These are phyloP conservation scores for Craterocephalus amniculus DNA, from an alignment of 2,797 vertebrate species.

Conservation along the genomic window DNA sequence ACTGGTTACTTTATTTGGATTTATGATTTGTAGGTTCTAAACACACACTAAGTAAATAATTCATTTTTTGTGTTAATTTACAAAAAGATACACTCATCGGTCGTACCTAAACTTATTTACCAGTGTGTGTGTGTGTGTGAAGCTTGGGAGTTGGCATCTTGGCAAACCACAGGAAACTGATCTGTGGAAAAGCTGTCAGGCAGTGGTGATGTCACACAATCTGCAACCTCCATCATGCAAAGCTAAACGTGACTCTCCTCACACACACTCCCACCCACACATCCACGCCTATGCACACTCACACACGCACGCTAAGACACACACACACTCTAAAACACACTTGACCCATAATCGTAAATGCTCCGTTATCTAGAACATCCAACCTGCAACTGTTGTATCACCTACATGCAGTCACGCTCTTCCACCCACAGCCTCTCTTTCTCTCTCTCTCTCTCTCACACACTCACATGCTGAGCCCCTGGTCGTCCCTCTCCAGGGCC, in stretches of 20 bases:
- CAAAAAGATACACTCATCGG: too few relatives aligned
- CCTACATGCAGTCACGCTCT: neutral
- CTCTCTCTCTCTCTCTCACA: neutral
- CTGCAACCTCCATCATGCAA: slow-evolving; percentile 23
- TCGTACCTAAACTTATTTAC: too few relatives aligned
- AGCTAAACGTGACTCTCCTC: slow-evolving; percentile 46
- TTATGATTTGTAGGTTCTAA: too few relatives aligned
- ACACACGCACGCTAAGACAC: slow-evolving; percentile 3
- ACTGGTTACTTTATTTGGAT: too few relatives aligned
- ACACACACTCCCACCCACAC: neutral
- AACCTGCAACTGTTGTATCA: slow-evolving; percentile 8
- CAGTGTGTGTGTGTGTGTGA: neutral
- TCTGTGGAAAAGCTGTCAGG: slow-evolving; percentile 35
- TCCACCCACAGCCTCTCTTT: neutral
- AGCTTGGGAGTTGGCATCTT: neutral
- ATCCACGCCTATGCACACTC: neutral
- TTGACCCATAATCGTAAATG: slow-evolving; percentile 2
- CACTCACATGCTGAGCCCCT: slow-evolving; percentile 4
- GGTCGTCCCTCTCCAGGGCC: slow-evolving; percentile 23
- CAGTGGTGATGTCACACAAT: slow-evolving; percentile 36
- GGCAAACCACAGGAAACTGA: slow-evolving; percentile 17
- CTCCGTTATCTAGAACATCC: slow-evolving; percentile 8
- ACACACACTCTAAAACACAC: neutral
- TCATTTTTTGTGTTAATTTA: too few relatives aligned
- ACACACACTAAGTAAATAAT: too few relatives aligned